Evolutionary conservation across 2,797 vertebrate species (phyloP).

Genomic region (Borostomias antarcticus): DNA sequence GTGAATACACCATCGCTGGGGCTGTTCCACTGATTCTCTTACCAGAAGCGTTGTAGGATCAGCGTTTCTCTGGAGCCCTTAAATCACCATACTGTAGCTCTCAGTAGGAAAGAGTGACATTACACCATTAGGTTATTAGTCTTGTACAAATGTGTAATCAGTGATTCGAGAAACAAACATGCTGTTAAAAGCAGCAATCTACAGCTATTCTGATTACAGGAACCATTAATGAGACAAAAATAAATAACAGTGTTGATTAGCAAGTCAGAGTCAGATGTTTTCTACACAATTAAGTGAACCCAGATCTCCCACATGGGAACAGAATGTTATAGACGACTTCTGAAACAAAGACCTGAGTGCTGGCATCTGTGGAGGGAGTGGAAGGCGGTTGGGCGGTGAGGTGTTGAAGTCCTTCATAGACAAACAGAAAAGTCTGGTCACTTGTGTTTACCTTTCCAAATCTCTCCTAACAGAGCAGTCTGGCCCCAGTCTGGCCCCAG

Average conservation of each 20-base stretch:
- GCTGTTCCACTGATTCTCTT: no score
- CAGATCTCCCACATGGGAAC: slow-evolving; percentile 61
- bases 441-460: not conserved
- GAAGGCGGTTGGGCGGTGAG: not conserved
- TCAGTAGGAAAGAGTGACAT: slow-evolving; percentile 30
- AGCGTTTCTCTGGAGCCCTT: no score
- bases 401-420: not conserved
- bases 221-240: slow-evolving; percentile 39
- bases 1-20: no score
- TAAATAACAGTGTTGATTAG: slow-evolving; percentile 58
- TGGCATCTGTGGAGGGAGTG: no score
- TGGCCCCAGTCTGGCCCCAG: no score
- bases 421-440: not conserved
- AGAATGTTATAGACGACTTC: no score
- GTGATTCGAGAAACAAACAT: slow-evolving; percentile 45
- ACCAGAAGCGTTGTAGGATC: no score
- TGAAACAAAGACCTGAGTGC: not conserved
- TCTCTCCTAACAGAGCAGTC: no score
- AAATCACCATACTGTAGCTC: slow-evolving; percentile 14
- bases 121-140: slow-evolving; percentile 20
- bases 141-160: slow-evolving; percentile 4
- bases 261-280: slow-evolving; percentile 66
- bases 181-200: slow-evolving; percentile 44
- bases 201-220: slow-evolving; percentile 49
- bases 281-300: no score